Evolutionary conservation across 1,140 invertebrate genomes (phyloP).

Genomic region (Leucophenga varia): DNA sequence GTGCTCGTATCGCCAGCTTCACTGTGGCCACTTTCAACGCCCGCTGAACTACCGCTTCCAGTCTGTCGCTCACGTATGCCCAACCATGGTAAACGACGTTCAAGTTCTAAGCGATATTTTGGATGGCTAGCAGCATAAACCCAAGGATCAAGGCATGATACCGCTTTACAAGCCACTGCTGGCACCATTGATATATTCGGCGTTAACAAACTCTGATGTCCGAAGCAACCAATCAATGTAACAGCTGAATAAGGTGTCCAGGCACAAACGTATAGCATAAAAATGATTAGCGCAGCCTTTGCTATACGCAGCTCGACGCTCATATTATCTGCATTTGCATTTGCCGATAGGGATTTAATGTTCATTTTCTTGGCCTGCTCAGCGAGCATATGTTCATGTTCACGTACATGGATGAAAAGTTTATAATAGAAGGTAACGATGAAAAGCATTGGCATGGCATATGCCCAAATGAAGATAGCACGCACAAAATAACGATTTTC

Average conservation of each 20-base stretch:
- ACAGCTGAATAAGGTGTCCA: conserved; percentile 77
- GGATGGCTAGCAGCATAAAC: conserved; percentile 78
- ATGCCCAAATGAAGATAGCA: conserved; percentile 70
- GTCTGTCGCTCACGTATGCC: conserved; percentile 62
- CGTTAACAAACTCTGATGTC: conserved; percentile 67
- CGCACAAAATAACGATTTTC: conserved; percentile 70
- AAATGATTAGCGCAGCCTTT: conserved; percentile 76
- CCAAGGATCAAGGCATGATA: conserved; percentile 78
- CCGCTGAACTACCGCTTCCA: conserved; percentile 15
- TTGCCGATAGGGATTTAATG: conserved; percentile 71
- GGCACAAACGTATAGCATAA: conserved; percentile 71
- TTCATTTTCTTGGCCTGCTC: conserved; percentile 84
- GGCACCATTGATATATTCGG: conserved; percentile 74
- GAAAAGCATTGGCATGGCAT: conserved; percentile 67
- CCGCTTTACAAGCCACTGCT: conserved; percentile 69
- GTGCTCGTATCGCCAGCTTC: conserved; percentile 41
- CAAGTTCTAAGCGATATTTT: conserved; percentile 69
- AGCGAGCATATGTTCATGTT: conserved; percentile 76
- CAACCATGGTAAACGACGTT: conserved; percentile 72
- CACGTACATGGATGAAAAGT: conserved; percentile 66
- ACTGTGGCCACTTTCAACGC: conserved; percentile 35
- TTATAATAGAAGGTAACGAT: conserved; percentile 72
- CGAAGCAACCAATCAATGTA: conserved; percentile 71
- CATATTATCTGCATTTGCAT: conserved; percentile 65
- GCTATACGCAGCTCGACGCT: conserved; percentile 73